These are phyloP conservation scores for Zaprionus inermis DNA, from an alignment of 1,140 invertebrate species.

Conservation along the genomic window DNA sequence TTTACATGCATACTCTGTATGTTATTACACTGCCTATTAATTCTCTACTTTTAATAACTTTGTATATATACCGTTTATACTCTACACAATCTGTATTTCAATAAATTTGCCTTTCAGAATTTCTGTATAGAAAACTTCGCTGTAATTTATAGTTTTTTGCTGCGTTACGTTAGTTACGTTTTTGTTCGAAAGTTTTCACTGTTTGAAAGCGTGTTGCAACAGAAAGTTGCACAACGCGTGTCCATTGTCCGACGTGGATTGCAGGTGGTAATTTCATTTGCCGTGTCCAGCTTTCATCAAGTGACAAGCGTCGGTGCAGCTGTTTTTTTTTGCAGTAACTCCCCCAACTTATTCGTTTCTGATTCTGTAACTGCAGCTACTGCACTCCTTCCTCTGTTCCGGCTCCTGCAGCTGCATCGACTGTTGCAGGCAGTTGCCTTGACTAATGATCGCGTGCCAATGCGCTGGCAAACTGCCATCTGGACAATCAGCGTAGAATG, in stretches of 20 bases:
- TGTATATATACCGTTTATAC: no score
- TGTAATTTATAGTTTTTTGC: slow-evolving; percentile 8
- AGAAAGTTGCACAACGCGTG: background rate
- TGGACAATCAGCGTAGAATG: slow-evolving; percentile 43
- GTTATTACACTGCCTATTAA: no score
- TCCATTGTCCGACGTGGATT: background rate
- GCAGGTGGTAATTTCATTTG: slow-evolving; percentile 52
- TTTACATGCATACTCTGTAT: no score
- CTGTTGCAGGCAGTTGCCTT: slow-evolving; percentile 43
- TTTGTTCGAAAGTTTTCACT: background rate
- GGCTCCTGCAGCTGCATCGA: slow-evolving; percentile 25
- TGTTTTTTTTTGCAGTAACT: slow-evolving; percentile 1
- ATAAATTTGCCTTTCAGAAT: background rate
- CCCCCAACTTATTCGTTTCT: background rate
- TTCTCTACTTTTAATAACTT: no score
- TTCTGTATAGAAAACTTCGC: background rate
- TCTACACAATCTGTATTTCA: no score
- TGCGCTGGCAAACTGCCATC: slow-evolving; percentile 62
- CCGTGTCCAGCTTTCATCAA: slow-evolving; percentile 54
- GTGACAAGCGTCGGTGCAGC: slow-evolving; percentile 47
- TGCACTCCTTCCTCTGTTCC: no score
- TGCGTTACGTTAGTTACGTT: background rate
- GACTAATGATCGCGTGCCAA: slow-evolving; percentile 81
- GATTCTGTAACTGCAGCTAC: slow-evolving; percentile 19
- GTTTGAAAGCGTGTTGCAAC: background rate